Percentiles rank a stretch among this genome's conserved stretches.
phyloP scores from a whole-genome alignment of 2,113 vertebrate species.

The Apteryx owenii region DNA sequence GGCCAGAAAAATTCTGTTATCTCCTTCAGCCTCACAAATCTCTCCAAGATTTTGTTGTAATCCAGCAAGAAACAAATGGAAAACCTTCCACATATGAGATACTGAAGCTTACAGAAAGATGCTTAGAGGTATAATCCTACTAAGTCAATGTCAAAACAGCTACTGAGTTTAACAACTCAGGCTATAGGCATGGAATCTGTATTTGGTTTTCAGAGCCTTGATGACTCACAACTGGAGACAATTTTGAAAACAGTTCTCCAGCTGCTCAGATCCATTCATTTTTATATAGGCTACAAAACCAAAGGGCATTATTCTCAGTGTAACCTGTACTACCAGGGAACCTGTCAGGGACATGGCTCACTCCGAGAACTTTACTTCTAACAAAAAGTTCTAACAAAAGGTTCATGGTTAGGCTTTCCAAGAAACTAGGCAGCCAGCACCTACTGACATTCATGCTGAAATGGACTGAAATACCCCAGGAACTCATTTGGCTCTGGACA shows the following conservation, averaged over 20 bases:
- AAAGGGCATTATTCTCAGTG: fast-evolving
- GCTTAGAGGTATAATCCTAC: not conserved
- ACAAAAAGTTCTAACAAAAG: not conserved
- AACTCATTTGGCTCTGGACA: not conserved
- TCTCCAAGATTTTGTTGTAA: not conserved
- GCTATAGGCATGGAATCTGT: not conserved
- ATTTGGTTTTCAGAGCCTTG: not conserved
- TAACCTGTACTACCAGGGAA: not conserved
- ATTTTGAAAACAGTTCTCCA: not conserved
- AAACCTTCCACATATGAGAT: not conserved
- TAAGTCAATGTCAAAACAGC: not conserved
- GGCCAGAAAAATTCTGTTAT: not conserved
- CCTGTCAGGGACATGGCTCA: fast-evolving
- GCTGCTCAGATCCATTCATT: not conserved
- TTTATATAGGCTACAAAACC: not conserved
- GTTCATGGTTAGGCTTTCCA: not conserved
- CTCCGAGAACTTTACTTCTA: not conserved
- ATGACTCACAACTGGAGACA: not conserved
- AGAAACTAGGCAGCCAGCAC: not conserved
- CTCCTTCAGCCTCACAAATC: not conserved
- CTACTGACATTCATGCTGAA: not conserved
- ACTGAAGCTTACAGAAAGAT: not conserved
- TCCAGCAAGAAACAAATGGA: not conserved
- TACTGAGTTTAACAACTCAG: not conserved
- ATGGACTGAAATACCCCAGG: not conserved